Conservation (phyloP, 2,888 invertebrate species). For the Operophtera brumata region DNA sequence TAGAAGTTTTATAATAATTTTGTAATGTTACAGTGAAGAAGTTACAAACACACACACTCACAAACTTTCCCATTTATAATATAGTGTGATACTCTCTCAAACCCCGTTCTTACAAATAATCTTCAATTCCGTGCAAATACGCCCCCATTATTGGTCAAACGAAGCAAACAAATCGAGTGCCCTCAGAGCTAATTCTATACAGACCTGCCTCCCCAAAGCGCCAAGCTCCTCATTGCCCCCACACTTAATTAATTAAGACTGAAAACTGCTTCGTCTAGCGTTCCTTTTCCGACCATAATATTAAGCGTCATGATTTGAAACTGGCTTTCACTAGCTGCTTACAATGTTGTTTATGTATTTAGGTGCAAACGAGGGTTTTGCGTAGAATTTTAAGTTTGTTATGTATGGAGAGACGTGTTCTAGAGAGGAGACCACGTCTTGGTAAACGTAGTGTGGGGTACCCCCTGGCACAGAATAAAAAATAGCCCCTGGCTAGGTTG, state of each 20-base stretch:
- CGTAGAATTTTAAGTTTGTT: background rate
- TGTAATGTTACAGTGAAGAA: no score
- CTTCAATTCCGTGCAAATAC: constrained; percentile 29
- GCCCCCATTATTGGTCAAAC: constrained; percentile 40
- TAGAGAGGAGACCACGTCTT: no score
- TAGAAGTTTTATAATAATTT: no score
- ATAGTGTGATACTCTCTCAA: no score
- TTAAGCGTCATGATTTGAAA: constrained; percentile 21
- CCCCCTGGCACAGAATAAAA: no score
- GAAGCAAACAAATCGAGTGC: constrained; percentile 47
- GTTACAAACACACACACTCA: no score
- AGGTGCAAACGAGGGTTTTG: background rate
- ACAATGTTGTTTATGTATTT: constrained; percentile 3
- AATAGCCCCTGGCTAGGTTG: no score
- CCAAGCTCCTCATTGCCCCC: constrained; percentile 24
- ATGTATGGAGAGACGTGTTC: no score
- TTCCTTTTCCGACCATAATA: constrained; percentile 26
- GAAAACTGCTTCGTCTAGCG: constrained; percentile 40
- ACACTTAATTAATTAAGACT: constrained; percentile 52
- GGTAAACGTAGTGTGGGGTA: no score
- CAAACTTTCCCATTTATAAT: no score
- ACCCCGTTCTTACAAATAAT: background rate
- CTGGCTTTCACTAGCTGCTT: constrained; percentile 12
- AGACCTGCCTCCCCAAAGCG: constrained; percentile 18
- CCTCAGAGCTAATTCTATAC: constrained; percentile 47